Evolutionary conservation across 2,888 invertebrate genomes (phyloP).

Genomic region (Cephonodes hylas): DNA sequence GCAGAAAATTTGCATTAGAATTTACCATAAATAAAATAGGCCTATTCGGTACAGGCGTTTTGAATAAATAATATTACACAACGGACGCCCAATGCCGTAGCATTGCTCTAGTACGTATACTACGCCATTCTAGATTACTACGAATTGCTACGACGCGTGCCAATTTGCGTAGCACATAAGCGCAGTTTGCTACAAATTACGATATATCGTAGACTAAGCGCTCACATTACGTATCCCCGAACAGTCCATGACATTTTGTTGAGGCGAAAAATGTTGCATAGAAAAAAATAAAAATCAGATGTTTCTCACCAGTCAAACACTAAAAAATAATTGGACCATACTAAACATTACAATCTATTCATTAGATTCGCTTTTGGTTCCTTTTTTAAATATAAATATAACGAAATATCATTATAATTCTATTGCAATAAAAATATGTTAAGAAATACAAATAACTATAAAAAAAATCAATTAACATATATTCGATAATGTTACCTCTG

Average conservation of each 20-base stretch:
- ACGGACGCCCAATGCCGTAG: neutral
- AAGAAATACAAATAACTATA: too few relatives aligned
- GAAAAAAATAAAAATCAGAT: neutral
- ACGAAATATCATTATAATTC: too few relatives aligned
- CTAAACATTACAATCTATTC: too few relatives aligned
- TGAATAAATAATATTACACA: neutral
- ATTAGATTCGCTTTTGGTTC: too few relatives aligned
- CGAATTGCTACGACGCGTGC: neutral
- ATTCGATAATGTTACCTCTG: slow-evolving; percentile 82
- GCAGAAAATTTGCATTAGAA: neutral
- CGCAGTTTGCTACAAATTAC: neutral
- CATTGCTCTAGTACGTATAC: too few relatives aligned
- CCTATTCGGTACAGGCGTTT: neutral
- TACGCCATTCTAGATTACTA: neutral
- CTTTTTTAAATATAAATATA: too few relatives aligned
- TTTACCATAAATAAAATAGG: neutral
- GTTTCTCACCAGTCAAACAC: too few relatives aligned
- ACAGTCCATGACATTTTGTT: neutral
- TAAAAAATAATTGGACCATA: too few relatives aligned
- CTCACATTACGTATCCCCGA: neutral
- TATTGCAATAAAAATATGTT: too few relatives aligned
- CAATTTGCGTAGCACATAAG: slow-evolving; percentile 5
- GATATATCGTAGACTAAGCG: neutral
- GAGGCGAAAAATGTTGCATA: neutral
- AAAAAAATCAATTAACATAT: too few relatives aligned